Base-by-base conservation (phyloP, 2,797 vertebrate species). In the Alauda arvensis region DNA sequence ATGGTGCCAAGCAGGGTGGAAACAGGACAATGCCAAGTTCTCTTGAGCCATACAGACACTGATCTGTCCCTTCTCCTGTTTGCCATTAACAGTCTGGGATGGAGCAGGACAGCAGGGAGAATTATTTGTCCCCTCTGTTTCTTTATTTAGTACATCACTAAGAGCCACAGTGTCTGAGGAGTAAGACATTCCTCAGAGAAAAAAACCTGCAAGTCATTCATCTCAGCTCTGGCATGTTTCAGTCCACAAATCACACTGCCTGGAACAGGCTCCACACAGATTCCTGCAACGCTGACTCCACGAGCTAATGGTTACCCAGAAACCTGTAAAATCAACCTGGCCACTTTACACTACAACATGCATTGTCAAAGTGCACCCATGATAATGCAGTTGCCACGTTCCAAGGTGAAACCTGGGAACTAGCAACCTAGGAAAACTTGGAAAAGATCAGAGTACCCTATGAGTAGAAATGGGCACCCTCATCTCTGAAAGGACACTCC, bases 81-180 rank as follows among this genome's bases (percentile, higher is more conserved):
- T 25, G 43, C 68, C 24, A 13, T 8, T 6, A 62, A 37, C 31
- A 21, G 48, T n/a, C 51, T 33, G 49, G 42, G 59, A 84, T 8
- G 34, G 56, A 71, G 34, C 9, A 70, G 55, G 40, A 51, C 1
- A 8, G 55, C 39, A 20, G 48, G 46, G 12, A 46, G 51, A 43
- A 29, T 31, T 39, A 88, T 87, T 46, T 66, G 37, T 46, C 91
- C 94, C 91, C 91, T 96, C 11, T 37, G 28, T 29, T 74, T 51
- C 52, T 71, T 78, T 71, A 52, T 68, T 87, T 66, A 66, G 57
- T 23, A 23, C 11, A 29, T 19, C 45, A 17, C 16, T 12, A 40
- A 66, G 33, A 78, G 63, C n/a, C 53, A 48, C 31, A 34, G 31
- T 4, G 31, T 20, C 70, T 9, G 33, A 77, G 42, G 37, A 65